Evolutionary conservation across 2,113 vertebrate species (phyloP).

Genomic region (Psephotus haematonotus): DNA sequence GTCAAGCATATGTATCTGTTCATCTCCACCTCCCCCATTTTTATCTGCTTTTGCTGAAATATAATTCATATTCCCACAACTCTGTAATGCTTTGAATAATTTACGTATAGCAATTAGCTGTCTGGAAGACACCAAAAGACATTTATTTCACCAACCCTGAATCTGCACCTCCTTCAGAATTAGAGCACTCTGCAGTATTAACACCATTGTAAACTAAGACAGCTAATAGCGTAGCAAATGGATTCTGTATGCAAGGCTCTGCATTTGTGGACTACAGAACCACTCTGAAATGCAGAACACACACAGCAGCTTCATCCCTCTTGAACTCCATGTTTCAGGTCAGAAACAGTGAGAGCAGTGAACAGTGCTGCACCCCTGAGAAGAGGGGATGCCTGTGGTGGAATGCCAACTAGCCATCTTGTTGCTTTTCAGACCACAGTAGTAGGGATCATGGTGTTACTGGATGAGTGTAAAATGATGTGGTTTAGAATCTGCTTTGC

Average conservation of each 20-base stretch:
- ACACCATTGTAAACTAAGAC: background rate
- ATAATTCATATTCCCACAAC: background rate
- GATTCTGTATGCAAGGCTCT: background rate
- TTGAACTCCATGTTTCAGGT: background rate
- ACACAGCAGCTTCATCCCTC: background rate
- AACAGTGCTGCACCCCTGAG: background rate
- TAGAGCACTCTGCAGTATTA: background rate
- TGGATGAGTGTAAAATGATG: background rate
- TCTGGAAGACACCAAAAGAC: background rate
- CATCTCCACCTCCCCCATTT: background rate
- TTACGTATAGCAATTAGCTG: background rate
- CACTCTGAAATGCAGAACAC: background rate
- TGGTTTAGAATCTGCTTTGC: background rate
- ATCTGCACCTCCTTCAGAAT: background rate
- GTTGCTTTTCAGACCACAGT: background rate
- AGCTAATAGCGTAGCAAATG: background rate
- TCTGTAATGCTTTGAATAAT: background rate
- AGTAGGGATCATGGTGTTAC: background rate
- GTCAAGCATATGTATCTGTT: background rate
- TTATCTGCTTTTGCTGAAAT: background rate
- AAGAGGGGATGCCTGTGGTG: background rate
- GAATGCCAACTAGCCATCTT: background rate
- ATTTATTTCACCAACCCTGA: background rate
- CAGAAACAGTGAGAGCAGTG: background rate
- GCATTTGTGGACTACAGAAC: background rate